Percentiles rank a stretch among this genome's conserved stretches.
These are phyloP conservation scores for Drosophila nikananu DNA, from an alignment of 1,140 invertebrate species.

Conservation along the genomic window DNA sequence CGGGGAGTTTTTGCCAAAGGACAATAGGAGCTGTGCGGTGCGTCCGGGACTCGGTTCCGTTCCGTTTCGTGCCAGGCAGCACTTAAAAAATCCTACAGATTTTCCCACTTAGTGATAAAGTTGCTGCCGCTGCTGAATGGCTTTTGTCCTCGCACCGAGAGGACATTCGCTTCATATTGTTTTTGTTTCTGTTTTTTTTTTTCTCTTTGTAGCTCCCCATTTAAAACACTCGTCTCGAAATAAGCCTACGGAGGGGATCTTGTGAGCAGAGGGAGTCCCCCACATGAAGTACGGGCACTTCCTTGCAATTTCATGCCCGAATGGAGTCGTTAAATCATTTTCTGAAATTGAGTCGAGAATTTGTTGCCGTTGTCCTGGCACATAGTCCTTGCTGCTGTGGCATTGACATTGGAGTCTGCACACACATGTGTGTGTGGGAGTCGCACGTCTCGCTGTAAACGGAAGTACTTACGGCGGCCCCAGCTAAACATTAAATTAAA, in stretches of 20 bases:
- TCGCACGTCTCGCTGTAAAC: slow-evolving; percentile 74
- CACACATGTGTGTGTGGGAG: slow-evolving; percentile 35
- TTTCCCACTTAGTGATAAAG: slow-evolving; percentile 82
- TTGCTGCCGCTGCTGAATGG: slow-evolving; percentile 61
- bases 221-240: slow-evolving; percentile 60
- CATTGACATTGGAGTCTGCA: slow-evolving; percentile 65
- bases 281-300: slow-evolving; percentile 12
- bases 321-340: slow-evolving; percentile 84
- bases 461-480: slow-evolving; percentile 68
- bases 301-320: slow-evolving; percentile 78
- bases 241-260: slow-evolving; percentile 55
- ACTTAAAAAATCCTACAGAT: slow-evolving; percentile 83
- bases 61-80: slow-evolving; percentile 37
- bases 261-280: background rate
- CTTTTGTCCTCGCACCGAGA: slow-evolving; percentile 65
- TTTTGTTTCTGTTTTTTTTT: slow-evolving; percentile 1
- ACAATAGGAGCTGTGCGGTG: slow-evolving; percentile 58
- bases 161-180: slow-evolving; percentile 13
- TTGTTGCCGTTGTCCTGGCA: slow-evolving; percentile 48
- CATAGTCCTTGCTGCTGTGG: slow-evolving; percentile 43
- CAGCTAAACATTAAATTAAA: slow-evolving; percentile 75
- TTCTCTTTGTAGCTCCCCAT: slow-evolving; percentile 41
- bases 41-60: background rate
- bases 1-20: slow-evolving; percentile 46
- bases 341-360: slow-evolving; percentile 80